Base-by-base conservation (phyloP, 2,797 vertebrate genomes). In the Merluccius polli region DNA sequence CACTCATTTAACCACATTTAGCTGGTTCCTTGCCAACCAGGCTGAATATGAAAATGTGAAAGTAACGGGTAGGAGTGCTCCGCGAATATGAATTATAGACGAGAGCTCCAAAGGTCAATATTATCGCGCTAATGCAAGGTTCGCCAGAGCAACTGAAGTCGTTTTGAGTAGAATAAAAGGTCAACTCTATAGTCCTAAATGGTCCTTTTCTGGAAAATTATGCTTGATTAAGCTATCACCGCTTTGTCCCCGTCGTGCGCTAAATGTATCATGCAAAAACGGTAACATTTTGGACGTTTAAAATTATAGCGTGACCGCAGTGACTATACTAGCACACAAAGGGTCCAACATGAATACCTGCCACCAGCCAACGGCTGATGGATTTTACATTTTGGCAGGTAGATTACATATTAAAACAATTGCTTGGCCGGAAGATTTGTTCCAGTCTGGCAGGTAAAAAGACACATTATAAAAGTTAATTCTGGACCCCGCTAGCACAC, bases 41-140 rank as follows among this genome's bases (percentile, higher is more conserved):
- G 86, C 83, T 88, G 67, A 69, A 69, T 32, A 30, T 65, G 59
- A n/a, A 38, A 65, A 65, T 65, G 2, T 65, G 12, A 65, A 24
- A 18, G 59, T 12, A 27, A 27, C 24, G 59, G 24, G 9, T n/a
- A 27, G 59, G 12, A 65, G 59, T 27, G n/a, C 24, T 12, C 11
- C n/a, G 27, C 9, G 11, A 27, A 65, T 65, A 65, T 65, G 59
- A 90, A 90, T 87, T 85, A 93, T 90, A 91, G 88, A 92, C 90
- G 79, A 77, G 91, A 88, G 93, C 94, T 93, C 92, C 79, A 86
- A 90, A 94, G 94, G 94, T 95, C 95, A 95, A 95, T 95, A 93
- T 90, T 91, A 90, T 91, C 59, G 1, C 59, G 59, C 59, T 65
- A 65, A 65, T 65, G 59, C 59, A 27, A 27, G n/a, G 59, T 65